phyloP scores from a whole-genome alignment of 1,140 invertebrate genomes.

The Orius insidiosus region DNA sequence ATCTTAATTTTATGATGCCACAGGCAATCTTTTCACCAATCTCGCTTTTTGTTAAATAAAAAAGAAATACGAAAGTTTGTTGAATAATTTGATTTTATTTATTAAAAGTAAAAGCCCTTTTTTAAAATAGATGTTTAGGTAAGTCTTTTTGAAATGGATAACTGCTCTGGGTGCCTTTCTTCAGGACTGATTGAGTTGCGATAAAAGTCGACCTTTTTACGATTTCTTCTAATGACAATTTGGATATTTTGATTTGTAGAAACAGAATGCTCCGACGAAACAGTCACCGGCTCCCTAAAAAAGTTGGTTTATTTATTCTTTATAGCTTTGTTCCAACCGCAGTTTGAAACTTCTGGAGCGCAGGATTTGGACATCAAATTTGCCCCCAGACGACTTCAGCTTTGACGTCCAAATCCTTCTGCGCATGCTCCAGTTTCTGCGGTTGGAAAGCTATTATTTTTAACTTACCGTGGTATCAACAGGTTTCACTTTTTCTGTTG shows the following conservation, averaged over 20 bases:
- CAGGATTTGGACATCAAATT: no score
- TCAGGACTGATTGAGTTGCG: conserved; percentile 58
- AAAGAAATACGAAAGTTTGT: conserved; percentile 16
- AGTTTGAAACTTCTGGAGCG: no score
- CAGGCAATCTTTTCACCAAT: conserved; percentile 15
- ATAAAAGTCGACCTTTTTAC: conserved; percentile 52
- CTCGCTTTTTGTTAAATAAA: conserved; percentile 17
- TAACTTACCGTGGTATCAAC: conserved; percentile 82
- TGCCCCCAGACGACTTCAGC: no score
- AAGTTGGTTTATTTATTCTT: no score
- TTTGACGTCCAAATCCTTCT: no score
- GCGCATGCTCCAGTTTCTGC: no score
- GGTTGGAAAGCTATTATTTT: no score
- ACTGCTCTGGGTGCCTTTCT: conserved; percentile 69
- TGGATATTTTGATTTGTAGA: conserved; percentile 43
- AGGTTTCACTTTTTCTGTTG: conserved; percentile 36
- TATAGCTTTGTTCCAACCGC: no score
- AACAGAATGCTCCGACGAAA: conserved; percentile 76
- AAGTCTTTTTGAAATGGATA: conserved; percentile 43
- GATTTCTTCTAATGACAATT: conserved; percentile 39
- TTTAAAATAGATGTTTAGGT: conserved; percentile 21
- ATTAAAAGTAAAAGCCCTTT: neutral
- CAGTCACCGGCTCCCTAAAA: conserved; percentile 80
- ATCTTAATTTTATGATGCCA: conserved; percentile 15
- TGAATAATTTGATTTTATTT: conserved; percentile 8